Base-by-base conservation (phyloP, 1,140 invertebrate species). In the Drosophila insularis region DNA sequence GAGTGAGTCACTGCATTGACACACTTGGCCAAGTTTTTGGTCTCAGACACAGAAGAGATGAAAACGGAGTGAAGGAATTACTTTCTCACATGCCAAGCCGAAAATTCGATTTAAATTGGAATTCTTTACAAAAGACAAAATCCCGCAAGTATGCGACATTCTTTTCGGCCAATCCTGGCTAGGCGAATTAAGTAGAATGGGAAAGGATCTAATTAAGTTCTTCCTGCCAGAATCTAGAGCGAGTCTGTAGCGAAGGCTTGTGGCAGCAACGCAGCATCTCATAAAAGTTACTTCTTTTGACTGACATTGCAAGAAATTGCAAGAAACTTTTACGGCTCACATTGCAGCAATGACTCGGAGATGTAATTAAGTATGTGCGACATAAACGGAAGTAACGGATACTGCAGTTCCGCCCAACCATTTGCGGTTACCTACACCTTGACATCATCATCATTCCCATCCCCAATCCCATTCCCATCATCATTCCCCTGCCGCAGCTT, bases 81-180 rank as follows among this genome's bases (percentile, higher is more conserved):
- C 84, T 72, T 84, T 17, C 14, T 89, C 70, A 68, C 76, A 89
- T 78, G 84, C 85, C 71, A 78, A 4, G 68, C 40, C 80, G 70
- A 63, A 87, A 89, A 89, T 89, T 80, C 84, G 80, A 89, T 89
- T 89, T 89, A 89, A 89, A 89, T 89, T 89, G 80, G 78, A 89
- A 89, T 89, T 89, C 80, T 74, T 89, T 35, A 53, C 79, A 50
- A 50, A 50, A 50, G 43, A 21, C 43, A 11, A 21, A 50, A 50
- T 21, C 17, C 43, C 43, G 53, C 40, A 35, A 43, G 43, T 46
- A 63, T 76, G 73, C 73, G 43, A 39, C 14, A 46, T 50, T 21
- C 39, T 31, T 46, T 46, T 43, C n/a, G 8, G 39, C 21, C 72
- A 68, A 60, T 53, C 31, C 53, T 56, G 68, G 64, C 27, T 11